Base-by-base conservation (phyloP, 2,888 invertebrate genomes). In the Polyommatus iphigenia region DNA sequence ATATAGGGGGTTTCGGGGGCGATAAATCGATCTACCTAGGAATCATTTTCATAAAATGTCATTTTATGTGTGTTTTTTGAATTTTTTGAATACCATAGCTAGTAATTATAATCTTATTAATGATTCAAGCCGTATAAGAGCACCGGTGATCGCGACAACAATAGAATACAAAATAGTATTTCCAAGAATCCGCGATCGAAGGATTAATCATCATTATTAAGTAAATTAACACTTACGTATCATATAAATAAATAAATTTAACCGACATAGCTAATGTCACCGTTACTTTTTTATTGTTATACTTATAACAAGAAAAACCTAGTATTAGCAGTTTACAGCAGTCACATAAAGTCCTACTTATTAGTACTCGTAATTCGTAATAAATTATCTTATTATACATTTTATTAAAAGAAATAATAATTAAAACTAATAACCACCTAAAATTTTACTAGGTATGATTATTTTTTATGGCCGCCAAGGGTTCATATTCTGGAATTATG, bases 401-500 rank as follows among this genome's bases (percentile, higher is more conserved):
- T 67, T 67, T 13, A 29, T 67, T 67, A 29, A 67, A 67, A 67
- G 29, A 6, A 67, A 67, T 29, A 67, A 67, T 67, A 67, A 67
- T 67, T 67, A 67, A 67, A 67, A 18, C 29, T 67, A 67, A 67
- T 13, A 67, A 29, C 29, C 62, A 1, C 29, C 67, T 67, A 67
- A 67, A 67, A 67, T 67, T 67, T 67, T 29, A 67, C 29, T 67
- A 67, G 62, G 62, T 62, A 62, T 29, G 29, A 67, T 24, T 62
- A 62, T 67, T 67, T 67, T 62, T 29, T 29, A 67, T 67, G 29
- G 29, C 29, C 29, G 29, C n/a, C 7, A 67, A 67, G 67, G 67
- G 24, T 67, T 67, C 67, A 29, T 67, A 29, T 29, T 67, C 4
- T 24, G 67, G 67, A 67, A 67, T 67, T 67, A 67, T 29, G 15